Evolutionary conservation across 2,113 vertebrate species (phyloP).

Genomic region (Spea bombifrons): DNA sequence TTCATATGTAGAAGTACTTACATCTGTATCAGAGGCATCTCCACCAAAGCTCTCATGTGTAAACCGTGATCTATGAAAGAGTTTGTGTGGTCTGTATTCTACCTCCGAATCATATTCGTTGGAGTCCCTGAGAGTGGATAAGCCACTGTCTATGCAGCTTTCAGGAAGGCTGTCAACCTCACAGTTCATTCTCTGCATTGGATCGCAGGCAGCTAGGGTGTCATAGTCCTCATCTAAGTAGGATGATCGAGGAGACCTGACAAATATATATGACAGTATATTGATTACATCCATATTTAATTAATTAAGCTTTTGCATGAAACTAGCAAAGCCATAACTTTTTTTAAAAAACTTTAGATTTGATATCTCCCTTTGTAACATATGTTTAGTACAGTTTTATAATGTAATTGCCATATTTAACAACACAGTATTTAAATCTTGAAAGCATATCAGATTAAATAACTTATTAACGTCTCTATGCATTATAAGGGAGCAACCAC

Average conservation of each 20-base stretch:
- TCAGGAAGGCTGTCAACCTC: constrained; percentile 88
- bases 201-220: constrained; percentile 86
- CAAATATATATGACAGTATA: neutral
- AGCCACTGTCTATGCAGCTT: constrained; percentile 87
- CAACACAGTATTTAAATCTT: too few relatives aligned
- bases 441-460: too few relatives aligned
- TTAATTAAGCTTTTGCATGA: too few relatives aligned
- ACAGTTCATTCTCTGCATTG: constrained; percentile 77
- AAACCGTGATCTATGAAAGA: constrained; percentile 56
- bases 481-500: too few relatives aligned
- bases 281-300: too few relatives aligned
- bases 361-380: too few relatives aligned
- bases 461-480: too few relatives aligned
- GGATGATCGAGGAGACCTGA: constrained; percentile 72
- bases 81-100: constrained; percentile 68
- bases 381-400: too few relatives aligned
- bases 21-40: constrained; percentile 79
- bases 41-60: constrained; percentile 62
- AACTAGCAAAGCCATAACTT: too few relatives aligned
- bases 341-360: too few relatives aligned
- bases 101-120: constrained; percentile 88
- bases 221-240: constrained; percentile 78
- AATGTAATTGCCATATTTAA: too few relatives aligned
- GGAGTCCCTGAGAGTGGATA: constrained; percentile 86
- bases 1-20: constrained; percentile 58